Conservation (phyloP, 2,797 vertebrate species). For the Girardinus metallicus region DNA sequence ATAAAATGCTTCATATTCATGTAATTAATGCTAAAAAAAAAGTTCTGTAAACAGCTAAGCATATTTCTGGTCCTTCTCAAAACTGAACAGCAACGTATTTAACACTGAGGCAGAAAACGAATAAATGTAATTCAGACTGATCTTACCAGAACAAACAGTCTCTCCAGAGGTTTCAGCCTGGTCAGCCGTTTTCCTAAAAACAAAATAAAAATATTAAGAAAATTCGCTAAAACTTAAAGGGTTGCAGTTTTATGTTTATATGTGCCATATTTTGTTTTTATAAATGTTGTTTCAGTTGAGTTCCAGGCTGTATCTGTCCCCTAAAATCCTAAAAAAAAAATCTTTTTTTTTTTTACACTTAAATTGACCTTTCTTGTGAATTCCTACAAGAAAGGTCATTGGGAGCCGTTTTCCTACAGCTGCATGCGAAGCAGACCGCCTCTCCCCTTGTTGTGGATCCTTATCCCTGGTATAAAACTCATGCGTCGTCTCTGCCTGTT, state of each 20-base stretch:
- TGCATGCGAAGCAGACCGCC: no score
- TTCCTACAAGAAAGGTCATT: no score
- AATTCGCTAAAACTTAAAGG: neutral
- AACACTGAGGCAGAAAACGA: neutral
- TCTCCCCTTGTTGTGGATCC: no score
- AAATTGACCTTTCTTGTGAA: neutral
- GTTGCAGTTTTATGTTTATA: neutral
- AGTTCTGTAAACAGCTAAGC: neutral
- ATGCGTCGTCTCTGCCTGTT: no score
- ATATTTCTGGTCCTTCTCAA: neutral
- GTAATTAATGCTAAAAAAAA: neutral
- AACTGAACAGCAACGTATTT: neutral
- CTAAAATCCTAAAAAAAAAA: neutral
- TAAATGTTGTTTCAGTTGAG: neutral
- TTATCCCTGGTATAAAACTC: no score
- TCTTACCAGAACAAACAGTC: neutral
- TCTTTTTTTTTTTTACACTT: neutral
- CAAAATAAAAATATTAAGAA: neutral
- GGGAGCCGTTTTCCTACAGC: no score
- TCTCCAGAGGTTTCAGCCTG: neutral
- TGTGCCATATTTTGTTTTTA: neutral
- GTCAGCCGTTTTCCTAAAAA: neutral
- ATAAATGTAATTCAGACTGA: neutral
- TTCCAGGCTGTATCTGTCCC: no score
- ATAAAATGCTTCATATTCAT: neutral